Percentiles rank a stretch among this genome's conserved stretches.
Evolutionary conservation across 2,113 vertebrate species (phyloP).

Genomic region (Corvus hawaiiensis): DNA sequence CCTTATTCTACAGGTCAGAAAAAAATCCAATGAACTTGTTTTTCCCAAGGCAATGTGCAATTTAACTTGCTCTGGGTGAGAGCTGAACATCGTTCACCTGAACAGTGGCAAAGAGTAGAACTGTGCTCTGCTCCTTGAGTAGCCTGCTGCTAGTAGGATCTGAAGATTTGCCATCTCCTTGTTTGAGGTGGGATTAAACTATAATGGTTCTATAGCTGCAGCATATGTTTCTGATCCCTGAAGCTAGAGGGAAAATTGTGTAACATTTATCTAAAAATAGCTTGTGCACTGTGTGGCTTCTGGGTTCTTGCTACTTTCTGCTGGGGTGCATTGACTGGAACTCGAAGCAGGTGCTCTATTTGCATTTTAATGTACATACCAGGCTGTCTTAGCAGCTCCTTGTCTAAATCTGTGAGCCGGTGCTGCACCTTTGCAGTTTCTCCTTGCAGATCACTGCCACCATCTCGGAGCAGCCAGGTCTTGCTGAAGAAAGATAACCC

Average conservation of each 20-base stretch:
- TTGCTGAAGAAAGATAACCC: neutral
- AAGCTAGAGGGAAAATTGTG: neutral
- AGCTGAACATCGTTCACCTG: neutral
- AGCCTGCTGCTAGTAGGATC: neutral
- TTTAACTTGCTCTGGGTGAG: neutral
- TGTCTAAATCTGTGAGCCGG: neutral
- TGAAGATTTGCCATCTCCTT: neutral
- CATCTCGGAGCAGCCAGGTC: neutral
- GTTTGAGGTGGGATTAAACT: neutral
- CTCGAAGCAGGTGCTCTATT: neutral
- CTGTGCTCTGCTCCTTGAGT: neutral
- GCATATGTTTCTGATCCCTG: constrained; percentile 30
- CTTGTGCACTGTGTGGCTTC: neutral
- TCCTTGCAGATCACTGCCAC: neutral
- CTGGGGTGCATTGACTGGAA: neutral
- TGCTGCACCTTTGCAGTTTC: neutral
- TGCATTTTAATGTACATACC: neutral
- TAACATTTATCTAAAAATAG: constrained; percentile 2
- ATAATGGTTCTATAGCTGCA: neutral
- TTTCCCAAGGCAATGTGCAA: neutral
- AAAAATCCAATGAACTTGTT: neutral
- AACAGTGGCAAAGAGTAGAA: neutral
- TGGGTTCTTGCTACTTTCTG: neutral
- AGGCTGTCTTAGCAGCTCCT: neutral
- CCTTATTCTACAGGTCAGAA: neutral